Evolutionary conservation across 2,113 vertebrate genomes (phyloP).

Genomic region (Cyrtonyx montezumae): DNA sequence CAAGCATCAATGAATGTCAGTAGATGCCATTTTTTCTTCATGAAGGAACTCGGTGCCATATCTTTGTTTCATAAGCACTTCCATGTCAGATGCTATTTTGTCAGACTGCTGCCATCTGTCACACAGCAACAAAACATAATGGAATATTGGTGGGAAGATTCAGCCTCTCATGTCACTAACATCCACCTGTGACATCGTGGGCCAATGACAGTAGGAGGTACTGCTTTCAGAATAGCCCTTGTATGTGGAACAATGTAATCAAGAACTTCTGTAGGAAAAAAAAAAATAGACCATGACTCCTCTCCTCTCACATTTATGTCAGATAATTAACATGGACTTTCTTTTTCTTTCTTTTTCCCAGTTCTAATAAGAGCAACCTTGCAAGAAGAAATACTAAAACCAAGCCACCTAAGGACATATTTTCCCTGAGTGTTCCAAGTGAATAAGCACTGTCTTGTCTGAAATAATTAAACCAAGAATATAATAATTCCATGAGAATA

Average conservation of each 20-base stretch:
- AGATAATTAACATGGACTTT: background rate
- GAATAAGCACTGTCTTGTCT: background rate
- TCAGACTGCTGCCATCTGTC: too few relatives aligned
- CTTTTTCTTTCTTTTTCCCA: background rate
- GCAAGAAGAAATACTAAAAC: background rate
- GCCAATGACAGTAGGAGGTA: too few relatives aligned
- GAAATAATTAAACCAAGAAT: background rate
- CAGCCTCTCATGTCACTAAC: too few relatives aligned
- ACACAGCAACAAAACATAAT: too few relatives aligned
- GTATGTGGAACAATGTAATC: background rate
- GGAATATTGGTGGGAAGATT: too few relatives aligned
- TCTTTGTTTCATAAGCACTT: too few relatives aligned
- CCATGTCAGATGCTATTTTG: too few relatives aligned
- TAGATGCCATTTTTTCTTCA: too few relatives aligned
- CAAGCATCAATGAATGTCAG: too few relatives aligned
- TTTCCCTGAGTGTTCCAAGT: background rate
- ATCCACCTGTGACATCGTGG: too few relatives aligned
- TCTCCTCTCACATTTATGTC: background rate
- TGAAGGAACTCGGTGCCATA: too few relatives aligned
- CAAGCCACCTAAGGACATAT: background rate
- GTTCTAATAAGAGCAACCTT: background rate
- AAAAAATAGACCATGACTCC: background rate
- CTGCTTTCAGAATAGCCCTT: too few relatives aligned
- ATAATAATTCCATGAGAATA: background rate
- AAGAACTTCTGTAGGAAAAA: accelerated